These are phyloP conservation scores for Latheticus oryzae DNA, from an alignment of 2,888 invertebrate genomes.

Conservation along the genomic window DNA sequence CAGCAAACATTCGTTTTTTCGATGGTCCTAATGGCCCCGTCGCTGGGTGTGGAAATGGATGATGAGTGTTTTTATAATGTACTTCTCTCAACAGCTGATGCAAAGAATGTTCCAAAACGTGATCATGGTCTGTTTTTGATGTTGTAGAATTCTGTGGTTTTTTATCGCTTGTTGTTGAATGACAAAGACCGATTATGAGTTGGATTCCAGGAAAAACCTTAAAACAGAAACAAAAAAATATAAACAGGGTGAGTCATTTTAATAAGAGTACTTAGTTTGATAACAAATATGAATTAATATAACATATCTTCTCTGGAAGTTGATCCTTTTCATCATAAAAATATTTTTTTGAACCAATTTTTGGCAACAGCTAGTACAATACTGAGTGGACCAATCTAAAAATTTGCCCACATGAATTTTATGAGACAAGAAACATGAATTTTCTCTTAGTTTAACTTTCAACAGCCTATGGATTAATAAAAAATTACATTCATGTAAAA, in stretches of 20 bases:
- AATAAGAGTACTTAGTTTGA: too few species aligned
- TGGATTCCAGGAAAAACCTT: conserved; percentile 85
- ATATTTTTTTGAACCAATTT: too few species aligned
- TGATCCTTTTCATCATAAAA: too few species aligned
- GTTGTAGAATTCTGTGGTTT: conserved; percentile 67
- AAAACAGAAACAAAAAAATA: neutral
- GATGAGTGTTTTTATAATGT: conserved; percentile 92
- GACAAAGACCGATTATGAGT: conserved; percentile 90
- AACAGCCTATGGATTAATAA: too few species aligned
- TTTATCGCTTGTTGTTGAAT: conserved; percentile 77
- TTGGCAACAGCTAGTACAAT: too few species aligned
- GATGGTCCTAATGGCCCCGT: conserved; percentile 95
- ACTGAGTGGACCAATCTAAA: too few species aligned
- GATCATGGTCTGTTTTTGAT: conserved; percentile 85
- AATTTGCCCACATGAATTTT: too few species aligned
- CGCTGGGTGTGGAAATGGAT: conserved; percentile 95
- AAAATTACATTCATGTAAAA: too few species aligned
- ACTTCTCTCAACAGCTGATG: conserved; percentile 94
- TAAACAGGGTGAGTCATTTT: neutral
- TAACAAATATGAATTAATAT: too few species aligned
- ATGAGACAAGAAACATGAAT: too few species aligned
- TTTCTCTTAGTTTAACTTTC: too few species aligned
- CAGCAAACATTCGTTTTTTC: conserved; percentile 87
- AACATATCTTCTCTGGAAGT: too few species aligned
- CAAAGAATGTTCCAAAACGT: conserved; percentile 95